Evolutionary conservation across 2,888 invertebrate species (phyloP), one percentile per base, ranked within the genome.

Genomic region (Rhamnusium bicolor): DNA sequence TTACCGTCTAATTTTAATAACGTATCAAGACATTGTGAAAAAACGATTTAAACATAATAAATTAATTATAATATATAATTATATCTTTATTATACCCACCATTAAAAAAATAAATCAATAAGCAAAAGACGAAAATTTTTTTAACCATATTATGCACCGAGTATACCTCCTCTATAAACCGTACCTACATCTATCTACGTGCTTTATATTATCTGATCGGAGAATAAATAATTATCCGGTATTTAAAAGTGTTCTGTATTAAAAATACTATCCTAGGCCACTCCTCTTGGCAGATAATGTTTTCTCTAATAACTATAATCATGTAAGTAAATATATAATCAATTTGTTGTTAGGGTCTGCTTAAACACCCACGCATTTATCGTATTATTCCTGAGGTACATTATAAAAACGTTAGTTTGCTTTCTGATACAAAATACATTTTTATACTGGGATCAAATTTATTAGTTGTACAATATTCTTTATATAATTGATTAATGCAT

Each of bases 271-370:
- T 79, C 76, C 80, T 79, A 74, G 75, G 82, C 85, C 88, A 87
- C 87, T 86, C 88, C 88, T 85, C 85, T 84, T 81, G 77, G 80
- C 86, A 85, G 87, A 88, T 88, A 88, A 88, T 88, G 87, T 88
- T 87, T 86, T 87, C 87, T 85, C 85, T 88, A 88, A 88, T 88
- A 88, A 88, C 88, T 88, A 88, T 88, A 88, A 88, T 88, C 87
- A 87, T 84, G 86, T 84, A 85, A 87, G 87, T 87, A 88, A 88
- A 88, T 88, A 88, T 88, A 87, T 87, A 88, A 88, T 88, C 88
- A 88, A 88, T 88, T 88, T 87, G 86, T 87, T 86, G 86, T 82
- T 85, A 83, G 84, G 87, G 85, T 83, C 84, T 83, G 85, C 85
- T 83, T 81, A 81, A 81, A 86, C 87, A 83, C 87, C 87, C 86